Conservation (phyloP, 2,797 vertebrate species). For the Alfaro cultratus region DNA sequence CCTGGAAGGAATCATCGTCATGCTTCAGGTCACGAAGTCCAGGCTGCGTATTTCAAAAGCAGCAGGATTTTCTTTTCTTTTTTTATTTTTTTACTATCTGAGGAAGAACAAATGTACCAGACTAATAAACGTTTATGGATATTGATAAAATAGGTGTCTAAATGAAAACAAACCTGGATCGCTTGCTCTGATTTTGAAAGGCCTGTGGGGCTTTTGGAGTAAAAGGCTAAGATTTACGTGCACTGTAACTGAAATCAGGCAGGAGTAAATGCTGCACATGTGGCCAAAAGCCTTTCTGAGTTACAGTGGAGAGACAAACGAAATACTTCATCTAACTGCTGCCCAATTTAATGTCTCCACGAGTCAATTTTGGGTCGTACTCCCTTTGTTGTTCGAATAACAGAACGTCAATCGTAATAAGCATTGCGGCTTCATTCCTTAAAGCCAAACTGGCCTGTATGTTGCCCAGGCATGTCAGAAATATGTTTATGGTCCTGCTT, state of each 20-base stretch:
- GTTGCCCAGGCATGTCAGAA: slow-evolving; percentile 9
- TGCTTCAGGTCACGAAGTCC: background rate
- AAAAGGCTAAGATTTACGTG: slow-evolving; percentile 41
- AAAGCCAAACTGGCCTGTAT: slow-evolving; percentile 5
- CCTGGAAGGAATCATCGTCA: slow-evolving; percentile 17
- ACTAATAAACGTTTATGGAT: slow-evolving; percentile 28
- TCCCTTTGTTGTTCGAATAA: slow-evolving; percentile 4
- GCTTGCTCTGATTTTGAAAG: slow-evolving; percentile 16
- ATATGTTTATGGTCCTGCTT: slow-evolving; percentile 50
- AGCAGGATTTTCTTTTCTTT: background rate
- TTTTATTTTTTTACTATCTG: background rate
- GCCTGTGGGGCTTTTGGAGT: slow-evolving; percentile 4
- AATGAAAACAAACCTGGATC: slow-evolving; percentile 32
- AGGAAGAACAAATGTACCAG: slow-evolving; percentile 8
- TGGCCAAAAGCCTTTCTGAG: slow-evolving; percentile 49
- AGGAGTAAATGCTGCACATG: slow-evolving; percentile 46
- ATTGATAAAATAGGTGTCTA: slow-evolving; percentile 5
- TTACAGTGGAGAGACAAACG: slow-evolving; percentile 18
- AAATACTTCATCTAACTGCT: slow-evolving; percentile 17
- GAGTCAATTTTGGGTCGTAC: background rate
- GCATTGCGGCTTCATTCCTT: background rate
- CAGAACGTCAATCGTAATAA: slow-evolving; percentile 24
- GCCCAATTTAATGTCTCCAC: background rate
- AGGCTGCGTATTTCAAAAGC: slow-evolving; percentile 23
- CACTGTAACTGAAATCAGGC: slow-evolving; percentile 42